Conservation (phyloP, 2,113 vertebrate genomes). For the Hepsetus odoe region DNA sequence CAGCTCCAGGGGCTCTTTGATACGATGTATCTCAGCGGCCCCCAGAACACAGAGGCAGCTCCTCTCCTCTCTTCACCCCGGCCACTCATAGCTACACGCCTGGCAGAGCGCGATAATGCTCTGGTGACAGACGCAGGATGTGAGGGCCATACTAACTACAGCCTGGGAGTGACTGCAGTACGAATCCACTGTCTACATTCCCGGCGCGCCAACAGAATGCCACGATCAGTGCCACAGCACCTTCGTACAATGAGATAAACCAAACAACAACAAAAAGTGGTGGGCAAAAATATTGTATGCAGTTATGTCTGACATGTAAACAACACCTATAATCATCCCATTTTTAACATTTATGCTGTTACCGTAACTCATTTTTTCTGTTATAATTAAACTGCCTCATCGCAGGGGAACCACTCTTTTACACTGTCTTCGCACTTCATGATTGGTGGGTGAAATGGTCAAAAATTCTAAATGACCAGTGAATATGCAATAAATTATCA, state of each 20-base stretch:
- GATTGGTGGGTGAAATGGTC: too few species aligned
- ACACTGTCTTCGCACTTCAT: too few species aligned
- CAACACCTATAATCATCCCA: too few species aligned
- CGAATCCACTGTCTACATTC: conserved; percentile 29
- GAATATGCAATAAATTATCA: too few species aligned
- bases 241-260: conserved; percentile 8
- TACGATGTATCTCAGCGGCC: conserved; percentile 26
- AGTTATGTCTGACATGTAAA: too few species aligned
- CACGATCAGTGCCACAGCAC: neutral
- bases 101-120: conserved; percentile 56
- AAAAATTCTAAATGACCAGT: too few species aligned
- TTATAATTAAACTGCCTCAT: too few species aligned
- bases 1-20: conserved; percentile 49
- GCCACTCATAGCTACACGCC: conserved; percentile 51
- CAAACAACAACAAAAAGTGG: too few species aligned
- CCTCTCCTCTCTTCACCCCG: conserved; percentile 34
- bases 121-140: conserved; percentile 38
- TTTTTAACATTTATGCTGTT: too few species aligned
- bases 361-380: too few species aligned
- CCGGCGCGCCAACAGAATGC: neutral
- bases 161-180: conserved; percentile 37
- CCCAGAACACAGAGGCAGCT: conserved; percentile 33
- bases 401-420: too few species aligned
- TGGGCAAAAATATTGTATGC: too few species aligned
- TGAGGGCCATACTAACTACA: conserved; percentile 53